Percentiles rank a stretch among this genome's conserved stretches.
These are phyloP conservation scores for Rissa tridactyla DNA, from an alignment of 2,113 vertebrate species.

Conservation along the genomic window DNA sequence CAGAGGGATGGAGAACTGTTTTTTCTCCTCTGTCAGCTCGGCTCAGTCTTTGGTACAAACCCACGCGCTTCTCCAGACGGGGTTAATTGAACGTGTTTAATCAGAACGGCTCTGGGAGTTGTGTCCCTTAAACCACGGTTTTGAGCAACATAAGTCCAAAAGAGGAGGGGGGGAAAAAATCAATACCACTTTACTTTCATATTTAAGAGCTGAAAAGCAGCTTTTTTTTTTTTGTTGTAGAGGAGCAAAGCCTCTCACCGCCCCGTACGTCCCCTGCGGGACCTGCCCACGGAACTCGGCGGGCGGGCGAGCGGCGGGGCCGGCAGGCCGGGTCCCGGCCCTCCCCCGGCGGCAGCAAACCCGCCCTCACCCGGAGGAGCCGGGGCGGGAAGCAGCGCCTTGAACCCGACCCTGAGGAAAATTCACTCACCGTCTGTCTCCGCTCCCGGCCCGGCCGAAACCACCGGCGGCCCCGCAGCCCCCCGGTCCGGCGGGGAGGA, in stretches of 20 bases:
- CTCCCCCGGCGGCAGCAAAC: not conserved
- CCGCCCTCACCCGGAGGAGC: not conserved
- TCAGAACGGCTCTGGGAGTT: not conserved
- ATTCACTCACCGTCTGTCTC: not conserved
- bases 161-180: accelerated
- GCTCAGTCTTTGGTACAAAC: not conserved
- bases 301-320: not conserved
- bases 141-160: accelerated
- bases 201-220: accelerated
- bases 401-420: accelerated
- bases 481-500: not conserved
- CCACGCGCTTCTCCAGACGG: not conserved
- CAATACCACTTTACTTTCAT: not conserved
- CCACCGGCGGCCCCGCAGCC: not conserved
- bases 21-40: not conserved
- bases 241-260: not conserved
- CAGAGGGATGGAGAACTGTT: not conserved
- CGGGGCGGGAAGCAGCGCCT: too few relatives aligned
- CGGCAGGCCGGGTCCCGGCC: not conserved
- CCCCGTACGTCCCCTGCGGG: not conserved
- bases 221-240: accelerated
- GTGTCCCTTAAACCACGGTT: not conserved
- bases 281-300: accelerated
- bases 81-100: not conserved
- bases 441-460: not conserved